A percentile compares a stretch with the other conserved stretches of the same genome.
These are phyloP conservation scores for Crioceris asparagi DNA, from an alignment of 2,888 invertebrate genomes.

Conservation along the genomic window DNA sequence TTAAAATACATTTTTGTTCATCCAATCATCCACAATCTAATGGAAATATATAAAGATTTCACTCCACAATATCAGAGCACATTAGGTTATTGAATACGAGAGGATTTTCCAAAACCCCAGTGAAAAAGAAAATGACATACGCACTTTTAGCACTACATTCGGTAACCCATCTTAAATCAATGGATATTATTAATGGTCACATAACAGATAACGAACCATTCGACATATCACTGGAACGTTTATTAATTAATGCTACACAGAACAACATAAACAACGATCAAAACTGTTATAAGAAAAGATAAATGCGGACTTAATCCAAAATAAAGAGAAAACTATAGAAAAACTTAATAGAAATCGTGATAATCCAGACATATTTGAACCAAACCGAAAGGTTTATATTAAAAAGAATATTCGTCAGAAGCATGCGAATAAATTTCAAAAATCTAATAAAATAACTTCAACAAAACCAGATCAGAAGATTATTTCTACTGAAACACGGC, in stretches of 20 bases:
- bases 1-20: too few species aligned
- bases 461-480: too few species aligned
- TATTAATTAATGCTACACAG: conserved; percentile 1
- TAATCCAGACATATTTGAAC: not conserved
- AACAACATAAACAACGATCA: conserved; percentile 3
- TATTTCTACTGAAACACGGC: too few species aligned
- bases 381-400: conserved; percentile 1
- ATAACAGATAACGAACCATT: conserved; percentile 4
- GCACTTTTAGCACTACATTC: conserved; percentile 5
- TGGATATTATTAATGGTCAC: conserved; percentile 5
- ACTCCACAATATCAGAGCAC: too few species aligned
- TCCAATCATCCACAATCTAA: too few species aligned
- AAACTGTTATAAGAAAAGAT: not conserved
- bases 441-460: too few species aligned
- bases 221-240: conserved; percentile 1
- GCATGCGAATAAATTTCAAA: not conserved
- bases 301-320: not conserved
- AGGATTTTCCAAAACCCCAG: too few species aligned
- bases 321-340: not conserved
- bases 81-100: too few species aligned
- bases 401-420: too few species aligned
- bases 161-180: conserved; percentile 4
- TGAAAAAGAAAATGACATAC: conserved; percentile 9
- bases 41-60: too few species aligned
- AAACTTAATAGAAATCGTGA: conserved; percentile 1